phyloP scores from a whole-genome alignment of 2,797 vertebrate species.

The Momotus momota region DNA sequence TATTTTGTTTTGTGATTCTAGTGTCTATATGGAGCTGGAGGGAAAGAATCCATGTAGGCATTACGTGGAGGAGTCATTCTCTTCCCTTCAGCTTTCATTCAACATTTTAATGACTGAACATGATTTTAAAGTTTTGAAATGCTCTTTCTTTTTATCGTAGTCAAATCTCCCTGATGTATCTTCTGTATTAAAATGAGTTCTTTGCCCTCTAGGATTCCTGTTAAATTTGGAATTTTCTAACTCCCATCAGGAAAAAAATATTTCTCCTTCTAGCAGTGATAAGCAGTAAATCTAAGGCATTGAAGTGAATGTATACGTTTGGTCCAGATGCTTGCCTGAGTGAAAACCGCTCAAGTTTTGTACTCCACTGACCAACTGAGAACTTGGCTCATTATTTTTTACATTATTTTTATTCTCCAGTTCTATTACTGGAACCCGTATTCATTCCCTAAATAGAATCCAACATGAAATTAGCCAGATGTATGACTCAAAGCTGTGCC shows the following conservation, averaged over 20 bases:
- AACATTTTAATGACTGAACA: background rate
- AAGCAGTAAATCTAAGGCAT: background rate
- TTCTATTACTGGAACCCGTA: background rate
- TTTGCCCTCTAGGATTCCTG: background rate
- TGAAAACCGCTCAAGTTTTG: background rate
- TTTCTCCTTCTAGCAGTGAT: background rate
- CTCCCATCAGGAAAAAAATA: background rate
- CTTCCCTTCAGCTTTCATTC: background rate
- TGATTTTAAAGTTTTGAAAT: background rate
- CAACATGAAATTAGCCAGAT: background rate
- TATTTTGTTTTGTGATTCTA: slow-evolving; percentile 66
- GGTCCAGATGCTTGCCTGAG: background rate
- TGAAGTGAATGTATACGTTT: background rate
- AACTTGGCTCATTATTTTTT: background rate
- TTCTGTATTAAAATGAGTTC: background rate
- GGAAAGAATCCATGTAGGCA: background rate
- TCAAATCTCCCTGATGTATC: background rate
- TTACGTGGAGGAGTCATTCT: background rate
- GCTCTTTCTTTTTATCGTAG: background rate
- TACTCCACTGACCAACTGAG: background rate
- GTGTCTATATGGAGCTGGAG: background rate
- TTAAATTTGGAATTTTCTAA: background rate
- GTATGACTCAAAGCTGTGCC: background rate
- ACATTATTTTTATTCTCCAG: background rate
- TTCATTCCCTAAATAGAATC: background rate